Evolutionary conservation across 1,140 invertebrate species (phyloP), one percentile per base, ranked within the genome.

Genomic region (Patella vulgata): DNA sequence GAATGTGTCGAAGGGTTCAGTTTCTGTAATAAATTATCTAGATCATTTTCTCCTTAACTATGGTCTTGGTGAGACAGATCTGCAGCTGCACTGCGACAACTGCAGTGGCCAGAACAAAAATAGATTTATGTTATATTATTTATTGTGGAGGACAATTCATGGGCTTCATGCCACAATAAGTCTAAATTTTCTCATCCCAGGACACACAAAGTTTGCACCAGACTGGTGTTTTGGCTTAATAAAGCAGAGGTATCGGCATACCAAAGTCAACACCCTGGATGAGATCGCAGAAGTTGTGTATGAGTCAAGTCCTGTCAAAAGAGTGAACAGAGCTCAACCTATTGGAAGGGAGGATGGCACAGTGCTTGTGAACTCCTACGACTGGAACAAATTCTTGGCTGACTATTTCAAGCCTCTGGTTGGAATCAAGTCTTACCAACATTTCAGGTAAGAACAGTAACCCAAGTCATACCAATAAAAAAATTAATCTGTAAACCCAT

Each of bases 91-190:
- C 19, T 62, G 62, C 53, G 74, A 76, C 46, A 74, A 75, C 33
- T 72, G 73, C 47, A 52, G 51, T 19, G 71, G 74, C 1, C 74
- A 74, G 48, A 76, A 76, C 28, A 76, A 76, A 55, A 76, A 73
- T 58, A 70, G 63, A 33, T 62, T 43, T 30, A 42, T 74, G 31
- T 25, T 76, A 44, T 69, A 62, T 68, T 74, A 76, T 67, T 50
- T 68, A n/a, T 23, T 60, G 12, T 76, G 71, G 74, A 54, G 71
- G 52, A 58, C 66, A 11, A 39, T 64, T 21, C 54, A 12, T 50
- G 52, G 58, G 11, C 52, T 67, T 12, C 70, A 75, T 40, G 48
- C 17, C 40, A 8, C 19, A 8, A 51, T 71, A 2, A 25, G 52
- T 5, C 51, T 66, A n/a, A 71, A 62, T 25, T 71, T 73, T 36